Evolutionary conservation across 2,113 vertebrate species (phyloP).

Genomic region (Alligator sinensis): DNA sequence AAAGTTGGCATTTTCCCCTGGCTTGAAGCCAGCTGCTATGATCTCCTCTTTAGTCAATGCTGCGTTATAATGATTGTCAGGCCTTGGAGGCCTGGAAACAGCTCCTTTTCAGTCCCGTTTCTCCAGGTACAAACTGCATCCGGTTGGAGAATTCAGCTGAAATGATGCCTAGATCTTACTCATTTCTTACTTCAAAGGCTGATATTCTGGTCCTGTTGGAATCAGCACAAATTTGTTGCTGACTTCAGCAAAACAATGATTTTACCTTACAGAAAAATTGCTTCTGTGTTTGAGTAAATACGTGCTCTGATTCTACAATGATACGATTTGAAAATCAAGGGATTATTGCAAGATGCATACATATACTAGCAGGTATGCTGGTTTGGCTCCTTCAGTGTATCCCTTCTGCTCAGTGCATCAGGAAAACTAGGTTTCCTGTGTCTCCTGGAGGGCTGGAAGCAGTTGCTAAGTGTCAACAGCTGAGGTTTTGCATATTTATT

Average conservation of each 20-base stretch:
- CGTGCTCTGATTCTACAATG: neutral
- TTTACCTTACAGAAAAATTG: neutral
- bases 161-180: neutral
- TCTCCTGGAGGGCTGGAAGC: neutral
- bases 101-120: neutral
- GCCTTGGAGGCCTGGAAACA: neutral
- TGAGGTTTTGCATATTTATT: conserved; percentile 71
- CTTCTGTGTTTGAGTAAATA: neutral
- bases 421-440: neutral
- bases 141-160: neutral
- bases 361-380: neutral
- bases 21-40: neutral
- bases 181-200: neutral
- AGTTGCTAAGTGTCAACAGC: neutral
- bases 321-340: neutral
- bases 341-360: no score
- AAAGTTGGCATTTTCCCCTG: neutral
- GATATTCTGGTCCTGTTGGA: neutral
- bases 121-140: neutral
- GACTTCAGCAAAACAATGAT: neutral
- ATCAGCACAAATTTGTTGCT: neutral
- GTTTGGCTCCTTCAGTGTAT: neutral
- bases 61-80: neutral
- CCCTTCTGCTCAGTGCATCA: neutral
- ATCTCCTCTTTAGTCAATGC: neutral